These are phyloP conservation scores for Sinocyclocheilus rhinocerous DNA, from an alignment of 2,113 vertebrate genomes.

Conservation along the genomic window DNA sequence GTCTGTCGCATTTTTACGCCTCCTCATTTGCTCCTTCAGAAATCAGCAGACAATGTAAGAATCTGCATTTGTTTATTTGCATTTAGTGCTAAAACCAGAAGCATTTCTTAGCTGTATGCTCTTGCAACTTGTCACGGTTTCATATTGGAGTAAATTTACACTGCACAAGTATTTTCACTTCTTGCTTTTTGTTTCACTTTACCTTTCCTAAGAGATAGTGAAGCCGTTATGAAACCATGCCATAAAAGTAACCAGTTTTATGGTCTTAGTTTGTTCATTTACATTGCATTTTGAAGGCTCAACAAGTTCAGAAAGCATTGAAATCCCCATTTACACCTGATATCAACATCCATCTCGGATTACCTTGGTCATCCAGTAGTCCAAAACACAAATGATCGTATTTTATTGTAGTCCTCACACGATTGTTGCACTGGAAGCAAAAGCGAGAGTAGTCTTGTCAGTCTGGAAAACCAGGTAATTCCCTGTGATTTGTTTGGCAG, in stretches of 20 bases:
- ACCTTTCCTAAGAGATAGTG: neutral
- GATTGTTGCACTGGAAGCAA: neutral
- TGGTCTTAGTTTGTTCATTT: neutral
- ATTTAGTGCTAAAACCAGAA: neutral
- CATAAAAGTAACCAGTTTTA: neutral
- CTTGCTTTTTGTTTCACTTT: neutral
- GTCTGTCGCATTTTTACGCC: neutral
- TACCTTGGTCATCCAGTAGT: neutral
- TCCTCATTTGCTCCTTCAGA: neutral
- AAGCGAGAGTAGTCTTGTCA: neutral
- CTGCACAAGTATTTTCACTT: neutral
- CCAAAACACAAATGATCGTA: neutral
- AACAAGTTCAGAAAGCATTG: neutral
- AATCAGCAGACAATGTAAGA: neutral
- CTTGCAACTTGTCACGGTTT: neutral
- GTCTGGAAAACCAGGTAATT: conserved; percentile 2
- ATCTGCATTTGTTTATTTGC: neutral
- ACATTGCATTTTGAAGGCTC: neutral
- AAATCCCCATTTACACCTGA: neutral
- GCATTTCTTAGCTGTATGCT: neutral
- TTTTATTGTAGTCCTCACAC: neutral
- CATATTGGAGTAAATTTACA: neutral
- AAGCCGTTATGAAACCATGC: neutral
- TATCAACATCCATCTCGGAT: neutral
- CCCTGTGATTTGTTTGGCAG: neutral